Evolutionary conservation across 2,888 invertebrate species (phyloP).

Genomic region (Creontiades dilutus): DNA sequence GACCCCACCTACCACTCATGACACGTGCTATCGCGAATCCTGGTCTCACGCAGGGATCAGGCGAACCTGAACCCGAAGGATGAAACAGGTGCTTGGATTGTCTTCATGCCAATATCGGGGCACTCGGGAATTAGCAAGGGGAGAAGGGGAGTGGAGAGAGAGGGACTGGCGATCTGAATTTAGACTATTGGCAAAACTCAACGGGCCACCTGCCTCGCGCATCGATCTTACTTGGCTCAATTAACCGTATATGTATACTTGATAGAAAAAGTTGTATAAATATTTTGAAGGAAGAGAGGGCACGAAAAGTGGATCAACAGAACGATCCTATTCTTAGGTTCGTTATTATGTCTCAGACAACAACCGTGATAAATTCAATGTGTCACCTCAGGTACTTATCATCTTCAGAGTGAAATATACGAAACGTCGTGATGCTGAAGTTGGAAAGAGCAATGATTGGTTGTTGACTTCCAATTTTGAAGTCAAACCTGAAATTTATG

Average conservation of each 20-base stretch:
- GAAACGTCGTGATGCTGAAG: no score
- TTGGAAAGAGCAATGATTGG: no score
- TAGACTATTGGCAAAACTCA: constrained; percentile 48
- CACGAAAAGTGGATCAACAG: constrained; percentile 22
- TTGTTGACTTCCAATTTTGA: no score
- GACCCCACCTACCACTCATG: not conserved
- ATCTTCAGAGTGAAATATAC: no score
- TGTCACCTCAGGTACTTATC: no score
- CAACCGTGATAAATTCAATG: not conserved
- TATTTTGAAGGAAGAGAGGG: not conserved
- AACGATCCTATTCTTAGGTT: not conserved
- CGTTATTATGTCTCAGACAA: constrained; percentile 7
- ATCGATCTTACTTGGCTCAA: constrained; percentile 31
- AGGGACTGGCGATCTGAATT: not conserved
- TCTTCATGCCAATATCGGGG: constrained; percentile 40
- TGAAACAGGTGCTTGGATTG: constrained; percentile 58
- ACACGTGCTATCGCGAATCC: constrained; percentile 49
- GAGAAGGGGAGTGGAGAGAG: not conserved
- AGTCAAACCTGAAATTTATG: no score
- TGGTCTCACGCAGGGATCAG: not conserved
- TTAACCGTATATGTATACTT: constrained; percentile 34
- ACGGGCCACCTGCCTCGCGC: constrained; percentile 38
- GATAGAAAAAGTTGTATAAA: constrained; percentile 29
- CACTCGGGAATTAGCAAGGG: not conserved
- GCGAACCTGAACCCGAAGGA: not conserved